Conservation (phyloP, 2,888 invertebrate genomes). For the Cryptus armator region DNA sequence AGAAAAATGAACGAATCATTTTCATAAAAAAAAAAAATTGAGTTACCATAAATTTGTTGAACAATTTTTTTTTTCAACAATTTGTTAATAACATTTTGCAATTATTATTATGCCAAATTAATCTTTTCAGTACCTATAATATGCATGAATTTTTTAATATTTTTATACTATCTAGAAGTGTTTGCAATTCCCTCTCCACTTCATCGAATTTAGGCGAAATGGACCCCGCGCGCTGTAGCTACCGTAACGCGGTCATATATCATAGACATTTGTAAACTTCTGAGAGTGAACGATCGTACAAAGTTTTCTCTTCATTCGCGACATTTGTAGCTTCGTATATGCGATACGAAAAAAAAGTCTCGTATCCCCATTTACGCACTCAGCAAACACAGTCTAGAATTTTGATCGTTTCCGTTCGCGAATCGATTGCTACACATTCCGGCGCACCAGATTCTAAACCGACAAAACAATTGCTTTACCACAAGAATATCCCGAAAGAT, state of each 20-base stretch:
- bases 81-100: too few relatives aligned
- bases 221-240: too few relatives aligned
- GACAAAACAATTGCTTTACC: neutral
- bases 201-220: too few relatives aligned
- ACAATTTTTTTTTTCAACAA: too few relatives aligned
- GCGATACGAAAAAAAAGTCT: neutral
- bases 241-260: constrained; percentile 44
- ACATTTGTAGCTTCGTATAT: neutral
- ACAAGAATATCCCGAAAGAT: neutral
- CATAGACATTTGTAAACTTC: constrained; percentile 31
- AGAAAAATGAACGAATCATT: too few relatives aligned
- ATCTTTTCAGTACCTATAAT: too few relatives aligned
- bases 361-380: neutral
- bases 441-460: constrained; percentile 1
- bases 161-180: too few relatives aligned
- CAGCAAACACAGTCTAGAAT: constrained; percentile 16
- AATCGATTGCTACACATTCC: constrained; percentile 6
- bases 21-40: too few relatives aligned
- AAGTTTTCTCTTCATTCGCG: constrained; percentile 16
- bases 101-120: too few relatives aligned
- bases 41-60: too few relatives aligned
- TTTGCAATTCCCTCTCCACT: too few relatives aligned
- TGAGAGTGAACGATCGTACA: constrained; percentile 6
- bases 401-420: constrained; percentile 25
- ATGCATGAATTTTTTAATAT: too few relatives aligned